Evolutionary conservation across 2,113 vertebrate species (phyloP).

Genomic region (Indri indri): DNA sequence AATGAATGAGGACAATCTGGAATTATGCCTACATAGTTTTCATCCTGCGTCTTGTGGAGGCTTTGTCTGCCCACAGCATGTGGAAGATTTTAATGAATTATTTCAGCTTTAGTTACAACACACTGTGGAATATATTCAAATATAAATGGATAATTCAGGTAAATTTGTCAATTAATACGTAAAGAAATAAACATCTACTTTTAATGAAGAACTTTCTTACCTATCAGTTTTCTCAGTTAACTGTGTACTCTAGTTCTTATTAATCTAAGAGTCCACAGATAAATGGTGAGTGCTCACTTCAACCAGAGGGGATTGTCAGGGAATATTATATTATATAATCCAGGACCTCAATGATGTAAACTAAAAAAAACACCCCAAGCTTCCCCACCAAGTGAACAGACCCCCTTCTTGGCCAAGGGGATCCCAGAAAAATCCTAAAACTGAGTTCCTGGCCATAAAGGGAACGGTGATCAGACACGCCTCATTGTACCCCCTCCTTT

Average conservation of each 20-base stretch:
- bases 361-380: no score
- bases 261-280: neutral
- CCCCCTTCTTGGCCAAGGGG: no score
- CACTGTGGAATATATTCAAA: neutral
- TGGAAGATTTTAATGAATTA: neutral
- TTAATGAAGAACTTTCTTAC: conserved; percentile 28
- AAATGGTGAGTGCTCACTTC: neutral
- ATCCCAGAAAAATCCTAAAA: no score
- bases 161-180: neutral
- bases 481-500: no score
- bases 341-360: no score
- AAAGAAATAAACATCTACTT: neutral
- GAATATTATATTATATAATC: neutral
- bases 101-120: neutral
- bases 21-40: neutral
- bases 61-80: neutral
- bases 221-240: neutral
- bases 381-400: no score
- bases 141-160: neutral
- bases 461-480: no score
- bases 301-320: neutral
- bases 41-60: neutral
- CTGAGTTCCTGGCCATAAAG: no score
- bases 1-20: neutral
- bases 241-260: neutral